Base-by-base conservation (phyloP, 2,797 vertebrate genomes). In the Acrocephalus scirpaceus region DNA sequence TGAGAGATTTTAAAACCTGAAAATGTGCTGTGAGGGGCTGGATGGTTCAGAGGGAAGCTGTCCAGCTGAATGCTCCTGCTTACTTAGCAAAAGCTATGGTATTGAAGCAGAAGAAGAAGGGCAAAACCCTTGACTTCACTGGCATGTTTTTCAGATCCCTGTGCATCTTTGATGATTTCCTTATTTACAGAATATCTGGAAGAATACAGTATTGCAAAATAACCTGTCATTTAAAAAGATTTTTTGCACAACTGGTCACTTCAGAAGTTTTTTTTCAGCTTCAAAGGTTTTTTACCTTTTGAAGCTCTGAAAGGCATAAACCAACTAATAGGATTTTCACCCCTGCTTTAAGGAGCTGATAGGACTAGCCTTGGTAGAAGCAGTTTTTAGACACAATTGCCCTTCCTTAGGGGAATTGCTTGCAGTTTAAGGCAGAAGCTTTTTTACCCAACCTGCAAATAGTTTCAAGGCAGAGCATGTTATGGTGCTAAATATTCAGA, bases 221-320 rank as follows among this genome's bases (percentile, higher is more conserved):
- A 88, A 45, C 23, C 20, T 53, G 26, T 25, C 47, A 21, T 92
- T 94, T 77, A 36, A 85, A 74, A 62, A 60, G 4, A 1, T n/a
- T 64, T 86, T 91, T 76, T 66, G 45, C 15, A 2, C 64, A 56
- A 51, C 32, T 62, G 72, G 81, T 84, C 56, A 69, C 75, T 86
- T 93, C 27, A 83, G 38, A 85, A 60, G 11, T 21, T 80, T 84
- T 85, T 86, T 26, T 78, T 82, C 13, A 57, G 38, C 73, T 84
- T 95, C 82, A 86, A 91, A 97, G 76, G 34, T 15, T 53, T 50
- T 53, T 53, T 80, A 83, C 30, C 14, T 77, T 91, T 85, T 85
- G 64, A 95, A 91, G 77, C 70, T 88, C 56, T 80, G 56, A 34
- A 79, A 95, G 56, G 57, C 7, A 7, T 92, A 85, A 91, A 34